phyloP scores from a whole-genome alignment of 1,140 invertebrate species.

The Pentalonia nigronervosa region DNA sequence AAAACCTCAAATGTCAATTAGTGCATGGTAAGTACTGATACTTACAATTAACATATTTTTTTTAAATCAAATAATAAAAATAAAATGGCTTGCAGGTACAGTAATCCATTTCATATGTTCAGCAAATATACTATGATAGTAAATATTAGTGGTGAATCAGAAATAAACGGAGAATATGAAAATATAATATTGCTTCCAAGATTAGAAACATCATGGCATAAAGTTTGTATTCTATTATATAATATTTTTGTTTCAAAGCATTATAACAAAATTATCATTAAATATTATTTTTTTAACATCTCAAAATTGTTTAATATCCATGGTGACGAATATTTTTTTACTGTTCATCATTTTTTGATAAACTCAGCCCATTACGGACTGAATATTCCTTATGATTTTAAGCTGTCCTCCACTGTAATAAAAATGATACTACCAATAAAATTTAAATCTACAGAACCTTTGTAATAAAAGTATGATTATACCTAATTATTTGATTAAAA shows the following conservation, averaged over 20 bases:
- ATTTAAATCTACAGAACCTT: not conserved
- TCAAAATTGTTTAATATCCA: slow-evolving; percentile 54
- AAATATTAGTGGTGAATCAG: slow-evolving; percentile 7
- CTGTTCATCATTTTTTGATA: slow-evolving; percentile 66
- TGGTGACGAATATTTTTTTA: slow-evolving; percentile 61
- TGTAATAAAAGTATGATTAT: no score
- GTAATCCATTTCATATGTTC: slow-evolving; percentile 49
- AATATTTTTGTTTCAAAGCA: not conserved
- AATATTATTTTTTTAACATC: slow-evolving; percentile 51
- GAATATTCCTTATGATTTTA: slow-evolving; percentile 69
- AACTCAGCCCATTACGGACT: slow-evolving; percentile 73
- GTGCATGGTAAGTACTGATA: slow-evolving; percentile 54
- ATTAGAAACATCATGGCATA: slow-evolving; percentile 44
- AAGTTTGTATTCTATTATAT: slow-evolving; percentile 27
- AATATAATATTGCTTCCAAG: no score
- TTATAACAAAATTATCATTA: not conserved
- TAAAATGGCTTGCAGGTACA: slow-evolving; percentile 45
- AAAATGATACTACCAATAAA: slow-evolving; percentile 62
- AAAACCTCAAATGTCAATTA: no score
- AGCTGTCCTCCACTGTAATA: slow-evolving; percentile 72
- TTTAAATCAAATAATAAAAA: not conserved
- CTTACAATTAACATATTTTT: not conserved
- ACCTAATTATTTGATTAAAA: not conserved
- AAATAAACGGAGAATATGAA: no score
- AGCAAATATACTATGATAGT: slow-evolving; percentile 48